A percentile compares a stretch with the other conserved stretches of the same genome.
Evolutionary conservation across 2,888 invertebrate genomes (phyloP).

Genomic region (Thymelicus lineola): DNA sequence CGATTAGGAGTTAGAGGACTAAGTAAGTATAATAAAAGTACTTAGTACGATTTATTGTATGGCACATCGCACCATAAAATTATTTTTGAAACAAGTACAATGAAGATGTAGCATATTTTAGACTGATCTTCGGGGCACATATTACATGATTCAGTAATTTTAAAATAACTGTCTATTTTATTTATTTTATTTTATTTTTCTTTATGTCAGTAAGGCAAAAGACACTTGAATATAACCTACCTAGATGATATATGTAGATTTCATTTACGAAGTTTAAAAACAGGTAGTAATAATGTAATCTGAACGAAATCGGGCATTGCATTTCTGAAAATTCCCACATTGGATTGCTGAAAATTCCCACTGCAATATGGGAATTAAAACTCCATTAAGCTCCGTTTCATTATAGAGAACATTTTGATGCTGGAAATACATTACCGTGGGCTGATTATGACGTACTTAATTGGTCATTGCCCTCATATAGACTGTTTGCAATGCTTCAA

Average conservation of each 20-base stretch:
- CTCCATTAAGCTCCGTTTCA: constrained; percentile 33
- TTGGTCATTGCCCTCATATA: constrained; percentile 5
- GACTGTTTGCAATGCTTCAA: constrained; percentile 7
- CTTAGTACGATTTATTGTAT: too few relatives aligned
- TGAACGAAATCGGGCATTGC: constrained; percentile 14
- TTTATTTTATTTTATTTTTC: too few relatives aligned
- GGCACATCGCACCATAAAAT: too few relatives aligned
- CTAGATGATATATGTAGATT: not conserved
- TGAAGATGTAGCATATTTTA: too few relatives aligned
- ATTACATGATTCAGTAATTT: too few relatives aligned
- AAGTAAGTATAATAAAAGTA: too few relatives aligned
- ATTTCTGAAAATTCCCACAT: constrained; percentile 21
- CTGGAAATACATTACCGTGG: constrained; percentile 26
- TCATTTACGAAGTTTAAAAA: not conserved
- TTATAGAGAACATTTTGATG: constrained; percentile 32
- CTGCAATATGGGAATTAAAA: constrained; percentile 36
- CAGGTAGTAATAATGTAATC: constrained; percentile 25
- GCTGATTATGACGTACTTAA: constrained; percentile 32
- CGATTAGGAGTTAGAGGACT: too few relatives aligned
- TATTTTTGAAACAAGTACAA: too few relatives aligned
- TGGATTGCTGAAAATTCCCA: constrained; percentile 25
- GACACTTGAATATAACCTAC: too few relatives aligned
- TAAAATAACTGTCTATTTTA: too few relatives aligned
- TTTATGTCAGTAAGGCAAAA: too few relatives aligned
- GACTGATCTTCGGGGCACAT: too few relatives aligned